These are phyloP conservation scores for Falcunculus frontatus DNA, from an alignment of 2,113 vertebrate genomes.

Conservation along the genomic window DNA sequence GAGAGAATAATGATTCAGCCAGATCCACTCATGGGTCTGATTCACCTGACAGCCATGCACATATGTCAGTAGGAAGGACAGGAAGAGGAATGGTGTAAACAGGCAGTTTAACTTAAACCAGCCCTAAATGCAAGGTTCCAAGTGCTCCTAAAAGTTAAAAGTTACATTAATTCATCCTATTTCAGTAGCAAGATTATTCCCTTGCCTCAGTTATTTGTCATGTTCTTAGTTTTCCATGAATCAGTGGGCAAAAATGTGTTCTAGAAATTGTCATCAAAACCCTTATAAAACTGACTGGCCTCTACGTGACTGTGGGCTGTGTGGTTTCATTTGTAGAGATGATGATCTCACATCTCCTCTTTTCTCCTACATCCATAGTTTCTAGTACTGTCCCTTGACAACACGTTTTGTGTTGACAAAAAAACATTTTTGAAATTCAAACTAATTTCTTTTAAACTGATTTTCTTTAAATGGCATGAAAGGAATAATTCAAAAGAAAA, in stretches of 20 bases:
- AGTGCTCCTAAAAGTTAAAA: background rate
- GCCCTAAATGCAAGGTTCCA: background rate
- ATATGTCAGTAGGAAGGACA: background rate
- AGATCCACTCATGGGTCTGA: background rate
- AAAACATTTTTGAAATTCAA: background rate
- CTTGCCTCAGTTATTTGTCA: background rate
- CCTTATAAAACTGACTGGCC: background rate
- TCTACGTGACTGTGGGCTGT: background rate
- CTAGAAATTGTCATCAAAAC: background rate
- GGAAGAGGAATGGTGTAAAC: background rate
- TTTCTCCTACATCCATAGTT: background rate
- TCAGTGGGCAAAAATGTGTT: conserved; percentile 1
- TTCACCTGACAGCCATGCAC: background rate
- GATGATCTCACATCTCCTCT: background rate
- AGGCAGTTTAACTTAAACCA: background rate
- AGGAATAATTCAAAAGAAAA: background rate
- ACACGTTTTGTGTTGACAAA: background rate
- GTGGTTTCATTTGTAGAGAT: background rate
- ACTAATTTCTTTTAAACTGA: background rate
- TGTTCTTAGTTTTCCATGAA: background rate
- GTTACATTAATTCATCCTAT: background rate
- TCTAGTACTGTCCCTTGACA: background rate
- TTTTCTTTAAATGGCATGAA: background rate
- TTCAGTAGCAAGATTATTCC: background rate
- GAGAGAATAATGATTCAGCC: background rate